phyloP scores from a whole-genome alignment of 2,113 vertebrate species.

The Nematolebias whitei region DNA sequence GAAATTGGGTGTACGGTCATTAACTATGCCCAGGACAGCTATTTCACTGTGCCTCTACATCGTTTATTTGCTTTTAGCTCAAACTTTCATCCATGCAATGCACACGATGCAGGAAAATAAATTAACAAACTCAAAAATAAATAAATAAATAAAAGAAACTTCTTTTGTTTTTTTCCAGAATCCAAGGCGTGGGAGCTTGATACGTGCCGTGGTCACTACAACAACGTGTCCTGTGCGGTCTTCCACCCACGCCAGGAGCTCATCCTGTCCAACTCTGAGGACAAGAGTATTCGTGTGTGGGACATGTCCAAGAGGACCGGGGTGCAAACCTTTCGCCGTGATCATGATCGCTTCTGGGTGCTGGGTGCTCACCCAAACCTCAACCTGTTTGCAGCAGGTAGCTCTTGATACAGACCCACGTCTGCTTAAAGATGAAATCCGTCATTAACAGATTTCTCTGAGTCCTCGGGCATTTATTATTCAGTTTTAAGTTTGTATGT shows the following conservation, averaged over 20 bases:
- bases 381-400: slow-evolving; percentile 96
- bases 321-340: slow-evolving; percentile 94
- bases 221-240: slow-evolving; percentile 97
- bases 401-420: background rate
- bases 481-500: too few species aligned
- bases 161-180: slow-evolving; percentile 70
- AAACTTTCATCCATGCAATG: background rate
- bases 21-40: background rate
- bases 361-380: slow-evolving; percentile 96
- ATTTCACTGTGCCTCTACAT: background rate
- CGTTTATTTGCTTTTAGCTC: background rate
- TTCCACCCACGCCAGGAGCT: slow-evolving; percentile 97
- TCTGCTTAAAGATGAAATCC: too few species aligned
- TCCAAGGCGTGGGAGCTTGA: slow-evolving; percentile 98
- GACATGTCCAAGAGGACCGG: slow-evolving; percentile 98
- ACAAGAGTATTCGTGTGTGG: slow-evolving; percentile 98
- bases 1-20: too few species aligned
- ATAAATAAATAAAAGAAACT: too few species aligned
- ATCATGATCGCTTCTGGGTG: slow-evolving; percentile 98
- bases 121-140: too few species aligned
- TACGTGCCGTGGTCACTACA: slow-evolving; percentile 96
- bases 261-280: slow-evolving; percentile 97
- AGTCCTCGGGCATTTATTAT: too few species aligned
- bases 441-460: too few species aligned
- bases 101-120: too few species aligned